Evolutionary conservation across 2,113 vertebrate species (phyloP), one percentile per base, ranked within the genome.

Genomic region (Polypterus senegalus): DNA sequence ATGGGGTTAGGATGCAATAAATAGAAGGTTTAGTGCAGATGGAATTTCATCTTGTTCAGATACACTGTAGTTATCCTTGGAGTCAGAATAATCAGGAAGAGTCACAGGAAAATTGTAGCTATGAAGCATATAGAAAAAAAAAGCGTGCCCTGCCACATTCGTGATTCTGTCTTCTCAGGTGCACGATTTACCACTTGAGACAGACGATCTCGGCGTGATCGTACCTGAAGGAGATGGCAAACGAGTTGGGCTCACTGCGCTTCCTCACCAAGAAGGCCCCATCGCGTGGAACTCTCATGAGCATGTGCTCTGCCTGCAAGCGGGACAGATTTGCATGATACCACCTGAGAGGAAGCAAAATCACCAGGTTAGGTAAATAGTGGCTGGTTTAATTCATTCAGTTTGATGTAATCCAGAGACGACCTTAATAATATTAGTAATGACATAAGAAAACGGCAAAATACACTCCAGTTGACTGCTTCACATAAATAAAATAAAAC

Each of bases 181-280:
- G 27, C 27, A 27, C 27, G 27, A 27, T 27, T 27, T 27, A 27
- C 27, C 27, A 27, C 27, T 27, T 27, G 27, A 27, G 27, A 27
- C 27, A 27, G 27, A 27, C 27, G 27, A 27, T 27, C 27, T 27
- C 27, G 27, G 27, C 27, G 27, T 27, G 27, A 27, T 45, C 73
- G 70, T 70, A 92, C 90, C 90, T 81, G 73, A 92, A 92, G 64
- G 90, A 91, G 74, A 92, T 91, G 71, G 90, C 90, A 0, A 78
- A 92, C 51, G 89, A 91, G 73, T 71, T 87, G 76, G 82, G 74
- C 1, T 91, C 89, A 0, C 83, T 86, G 47, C 88, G 74, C 61
- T 90, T 91, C 9, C 90, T 83, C 71, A 91, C 85, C 59, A 91
- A 67, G 76, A 90, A 92, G 0, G 90, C 90, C 49, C 90, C 90